These are phyloP conservation scores for Ophion slaviceki DNA, from an alignment of 2,888 invertebrate species.

Conservation along the genomic window DNA sequence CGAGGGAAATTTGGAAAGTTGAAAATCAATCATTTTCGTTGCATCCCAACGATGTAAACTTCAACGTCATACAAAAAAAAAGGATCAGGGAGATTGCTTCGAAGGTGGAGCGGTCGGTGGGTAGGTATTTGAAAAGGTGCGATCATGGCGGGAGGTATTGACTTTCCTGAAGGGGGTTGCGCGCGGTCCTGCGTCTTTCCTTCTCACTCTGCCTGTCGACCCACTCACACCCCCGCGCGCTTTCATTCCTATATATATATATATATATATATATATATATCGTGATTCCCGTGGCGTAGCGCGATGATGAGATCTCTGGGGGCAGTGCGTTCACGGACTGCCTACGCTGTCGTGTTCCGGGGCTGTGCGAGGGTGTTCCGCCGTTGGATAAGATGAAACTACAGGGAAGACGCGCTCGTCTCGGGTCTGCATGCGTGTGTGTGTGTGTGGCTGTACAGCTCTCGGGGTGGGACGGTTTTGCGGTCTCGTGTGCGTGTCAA, in stretches of 20 bases:
- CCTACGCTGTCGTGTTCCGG: conserved; percentile 56
- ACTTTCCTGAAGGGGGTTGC: conserved; percentile 73
- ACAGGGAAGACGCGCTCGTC: conserved; percentile 31
- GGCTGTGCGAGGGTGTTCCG: conserved; percentile 39
- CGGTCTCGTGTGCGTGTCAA: conserved; percentile 66
- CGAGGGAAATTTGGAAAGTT: too few relatives aligned
- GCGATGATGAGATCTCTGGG: conserved; percentile 76
- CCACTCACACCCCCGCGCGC: conserved; percentile 56
- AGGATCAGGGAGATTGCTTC: neutral
- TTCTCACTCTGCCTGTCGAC: conserved; percentile 31
- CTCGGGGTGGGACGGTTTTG: conserved; percentile 60
- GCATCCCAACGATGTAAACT: too few relatives aligned
- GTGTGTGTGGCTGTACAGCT: conserved; percentile 2
- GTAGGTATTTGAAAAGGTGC: conserved; percentile 67
- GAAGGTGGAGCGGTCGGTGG: conserved; percentile 58
- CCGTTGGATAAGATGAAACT: conserved; percentile 40
- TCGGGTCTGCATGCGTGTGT: conserved; percentile 4
- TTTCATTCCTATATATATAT: conserved; percentile 40
- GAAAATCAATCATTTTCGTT: too few relatives aligned
- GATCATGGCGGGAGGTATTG: conserved; percentile 75
- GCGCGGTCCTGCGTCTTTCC: conserved; percentile 60
- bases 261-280: neutral
- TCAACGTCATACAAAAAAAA: conserved; percentile 1
- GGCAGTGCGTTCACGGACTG: conserved; percentile 60
- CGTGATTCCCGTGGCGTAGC: conserved; percentile 64